Evolutionary conservation across 2,797 vertebrate species (phyloP), one percentile per base, ranked within the genome.

Genomic region (Alauda arvensis): DNA sequence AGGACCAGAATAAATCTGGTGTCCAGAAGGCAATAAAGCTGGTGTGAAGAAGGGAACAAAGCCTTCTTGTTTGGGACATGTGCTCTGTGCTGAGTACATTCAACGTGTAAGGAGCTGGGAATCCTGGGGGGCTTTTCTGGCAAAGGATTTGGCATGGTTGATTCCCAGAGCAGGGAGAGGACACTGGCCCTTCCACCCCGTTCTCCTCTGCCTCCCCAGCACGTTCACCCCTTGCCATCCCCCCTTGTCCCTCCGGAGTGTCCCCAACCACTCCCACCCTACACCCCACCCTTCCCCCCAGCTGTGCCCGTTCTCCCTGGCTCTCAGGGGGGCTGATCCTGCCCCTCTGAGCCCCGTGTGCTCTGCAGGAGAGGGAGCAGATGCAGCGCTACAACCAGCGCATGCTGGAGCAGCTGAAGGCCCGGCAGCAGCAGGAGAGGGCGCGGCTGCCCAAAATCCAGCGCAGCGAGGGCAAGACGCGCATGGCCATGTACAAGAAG

Each of bases 401-500:
- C 20, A 99, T 99, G 99, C 86, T 97, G 16, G 99, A 99, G 96
- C 97, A 99, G 40, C 94, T 98, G 65, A 98, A 96, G 95, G 93
- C 68, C 10, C 95, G 98, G 67, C 99, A 99, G 94, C 98, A 99
- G 89, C 98, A 99, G 97, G 98, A 99, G 95, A 98, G 95, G 95
- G 97, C 83, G 24, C 96, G 99, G 18, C 93, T 99, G 75, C 99
- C 99, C 21, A 99, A 99, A 96, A 98, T 99, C 93, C 99, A 99
- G 97, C 97, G 98, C 48, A 96, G 97, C 0, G 99, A 99, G 85
- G 99, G 98, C 45, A 99, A 99, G 95, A 99, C 99, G 0, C 98
- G 99, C 70, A 98, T 99, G 99, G 97, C 98, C 94, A 99, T 99
- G 98, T 99, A 98, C 95, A 99, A 99, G 97, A 99, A 99, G 95